Conservation (phyloP, 1,140 invertebrate species). For the Conus betulinus region DNA sequence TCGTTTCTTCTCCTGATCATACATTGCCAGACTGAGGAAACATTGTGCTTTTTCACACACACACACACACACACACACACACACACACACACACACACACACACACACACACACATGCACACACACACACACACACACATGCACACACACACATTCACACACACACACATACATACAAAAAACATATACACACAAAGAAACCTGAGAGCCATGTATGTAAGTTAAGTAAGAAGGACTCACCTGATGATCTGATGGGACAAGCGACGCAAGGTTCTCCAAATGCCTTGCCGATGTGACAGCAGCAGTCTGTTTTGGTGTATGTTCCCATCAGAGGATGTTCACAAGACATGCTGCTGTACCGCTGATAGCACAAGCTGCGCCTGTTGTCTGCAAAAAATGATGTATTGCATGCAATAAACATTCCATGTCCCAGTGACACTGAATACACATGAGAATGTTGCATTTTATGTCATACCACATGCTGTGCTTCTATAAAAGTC, state of each 20-base stretch:
- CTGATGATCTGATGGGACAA: constrained; percentile 84
- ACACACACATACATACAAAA: background rate
- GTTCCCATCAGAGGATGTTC: constrained; percentile 82
- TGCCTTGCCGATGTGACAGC: constrained; percentile 84
- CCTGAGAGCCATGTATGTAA: background rate
- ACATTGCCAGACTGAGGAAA: too few relatives aligned
- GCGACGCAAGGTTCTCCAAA: constrained; percentile 83
- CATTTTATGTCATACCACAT: too few relatives aligned
- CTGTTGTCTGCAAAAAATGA: constrained; percentile 68
- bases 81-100: too few relatives aligned
- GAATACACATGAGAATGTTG: too few relatives aligned
- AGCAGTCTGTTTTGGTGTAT: constrained; percentile 86
- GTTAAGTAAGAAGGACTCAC: constrained; percentile 58
- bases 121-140: background rate
- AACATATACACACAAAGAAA: background rate
- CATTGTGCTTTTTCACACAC: too few relatives aligned
- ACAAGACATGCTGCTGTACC: constrained; percentile 85
- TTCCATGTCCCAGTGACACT: too few relatives aligned
- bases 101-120: too few relatives aligned
- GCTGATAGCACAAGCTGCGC: constrained; percentile 87
- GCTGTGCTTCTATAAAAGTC: too few relatives aligned
- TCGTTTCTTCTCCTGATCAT: too few relatives aligned
- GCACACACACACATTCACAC: background rate
- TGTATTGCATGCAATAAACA: too few relatives aligned
- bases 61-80: too few relatives aligned